phyloP scores from a whole-genome alignment of 2,888 invertebrate species.

The Trachelus troglodyta region DNA sequence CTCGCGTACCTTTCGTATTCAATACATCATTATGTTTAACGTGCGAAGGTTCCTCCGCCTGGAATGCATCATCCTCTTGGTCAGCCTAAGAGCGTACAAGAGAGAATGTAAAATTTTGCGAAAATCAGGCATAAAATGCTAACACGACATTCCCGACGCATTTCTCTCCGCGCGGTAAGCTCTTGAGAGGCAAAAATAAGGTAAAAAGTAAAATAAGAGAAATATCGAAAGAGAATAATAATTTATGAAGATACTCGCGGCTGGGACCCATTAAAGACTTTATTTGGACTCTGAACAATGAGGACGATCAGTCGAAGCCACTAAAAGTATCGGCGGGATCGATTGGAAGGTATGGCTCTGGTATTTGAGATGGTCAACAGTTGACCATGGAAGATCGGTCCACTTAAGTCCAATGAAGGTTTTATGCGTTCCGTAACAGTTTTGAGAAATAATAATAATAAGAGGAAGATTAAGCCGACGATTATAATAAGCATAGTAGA shows the following conservation, averaged over 20 bases:
- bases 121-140: slow-evolving; percentile 26
- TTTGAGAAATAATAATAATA: neutral
- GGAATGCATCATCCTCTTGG: neutral
- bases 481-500: neutral
- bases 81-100: neutral
- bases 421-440: neutral
- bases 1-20: neutral
- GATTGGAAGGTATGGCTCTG: neutral
- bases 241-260: slow-evolving; percentile 26
- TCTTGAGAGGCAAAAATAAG: neutral
- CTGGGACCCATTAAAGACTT: slow-evolving; percentile 34
- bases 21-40: neutral
- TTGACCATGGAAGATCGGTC: neutral
- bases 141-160: neutral
- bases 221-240: slow-evolving; percentile 11
- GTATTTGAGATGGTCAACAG: neutral
- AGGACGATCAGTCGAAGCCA: slow-evolving; percentile 28
- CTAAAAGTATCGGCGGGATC: neutral
- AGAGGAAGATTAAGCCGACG: neutral
- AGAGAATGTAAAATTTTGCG: neutral
- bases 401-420: neutral
- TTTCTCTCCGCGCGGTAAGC: neutral
- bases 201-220: slow-evolving; percentile 3
- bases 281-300: slow-evolving; percentile 34
- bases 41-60: neutral